Percentiles rank a stretch among this genome's conserved stretches.
These are phyloP conservation scores for Ormyrus pomaceus DNA, from an alignment of 2,888 invertebrate species.

Conservation along the genomic window DNA sequence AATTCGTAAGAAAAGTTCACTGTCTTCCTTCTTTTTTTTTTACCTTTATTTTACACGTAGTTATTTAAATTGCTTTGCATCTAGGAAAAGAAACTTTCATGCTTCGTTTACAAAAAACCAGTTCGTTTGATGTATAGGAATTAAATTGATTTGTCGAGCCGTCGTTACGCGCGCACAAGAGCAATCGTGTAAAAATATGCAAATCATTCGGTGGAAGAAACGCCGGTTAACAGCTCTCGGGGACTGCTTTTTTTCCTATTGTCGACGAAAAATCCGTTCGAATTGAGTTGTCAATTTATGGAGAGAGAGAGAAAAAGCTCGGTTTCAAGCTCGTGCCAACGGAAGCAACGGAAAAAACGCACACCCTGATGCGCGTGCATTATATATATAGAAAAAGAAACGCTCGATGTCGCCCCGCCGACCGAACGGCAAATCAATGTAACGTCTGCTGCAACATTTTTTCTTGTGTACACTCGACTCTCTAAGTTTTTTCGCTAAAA, in stretches of 20 bases:
- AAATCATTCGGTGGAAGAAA: conserved; percentile 41
- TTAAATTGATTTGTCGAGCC: conserved; percentile 55
- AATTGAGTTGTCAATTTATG: too few species aligned
- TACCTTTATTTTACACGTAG: conserved; percentile 38
- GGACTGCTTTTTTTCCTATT: too few species aligned
- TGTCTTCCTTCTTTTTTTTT: conserved; percentile 14
- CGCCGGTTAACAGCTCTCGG: conserved; percentile 18
- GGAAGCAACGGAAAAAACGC: too few species aligned
- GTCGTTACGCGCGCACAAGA: conserved; percentile 27
- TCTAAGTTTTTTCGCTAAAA: conserved; percentile 43
- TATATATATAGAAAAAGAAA: not conserved
- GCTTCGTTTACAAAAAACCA: conserved; percentile 56
- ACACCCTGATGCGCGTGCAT: too few species aligned
- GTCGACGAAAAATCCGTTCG: too few species aligned
- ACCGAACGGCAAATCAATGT: conserved; percentile 35
- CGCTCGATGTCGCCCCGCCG: not conserved
- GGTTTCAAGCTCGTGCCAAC: too few species aligned
- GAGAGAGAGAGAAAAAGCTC: too few species aligned
- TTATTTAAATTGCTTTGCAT: conserved; percentile 52
- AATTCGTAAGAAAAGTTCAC: conserved; percentile 55
- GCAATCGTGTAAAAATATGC: conserved; percentile 45
- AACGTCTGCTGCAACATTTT: conserved; percentile 16
- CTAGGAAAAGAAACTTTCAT: conserved; percentile 57
- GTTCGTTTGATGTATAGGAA: conserved; percentile 52
- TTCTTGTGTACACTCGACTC: conserved; percentile 6